Conservation (phyloP, 2,113 vertebrate genomes). For the Forbesichthys papilliferus region DNA sequence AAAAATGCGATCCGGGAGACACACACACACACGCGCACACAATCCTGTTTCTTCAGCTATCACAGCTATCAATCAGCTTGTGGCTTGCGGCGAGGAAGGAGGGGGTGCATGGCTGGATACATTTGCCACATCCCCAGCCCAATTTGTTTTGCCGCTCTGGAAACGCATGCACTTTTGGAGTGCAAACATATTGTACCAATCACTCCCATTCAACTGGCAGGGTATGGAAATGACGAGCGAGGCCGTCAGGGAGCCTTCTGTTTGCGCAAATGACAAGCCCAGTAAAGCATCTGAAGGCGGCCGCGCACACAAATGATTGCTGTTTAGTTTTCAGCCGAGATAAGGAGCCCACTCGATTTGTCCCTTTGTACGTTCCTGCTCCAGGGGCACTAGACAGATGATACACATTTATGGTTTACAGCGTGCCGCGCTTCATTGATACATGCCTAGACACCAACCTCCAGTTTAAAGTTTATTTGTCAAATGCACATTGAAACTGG, state of each 20-base stretch:
- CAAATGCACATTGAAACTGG: no score
- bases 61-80: constrained; percentile 65
- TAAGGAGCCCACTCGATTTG: constrained; percentile 16
- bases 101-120: constrained; percentile 60
- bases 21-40: neutral
- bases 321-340: constrained; percentile 25
- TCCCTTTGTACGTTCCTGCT: constrained; percentile 3
- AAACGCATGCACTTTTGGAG: constrained; percentile 32
- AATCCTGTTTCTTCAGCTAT: constrained; percentile 34
- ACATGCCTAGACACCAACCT: no score
- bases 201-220: constrained; percentile 41
- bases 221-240: constrained; percentile 48
- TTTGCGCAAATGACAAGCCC: constrained; percentile 32
- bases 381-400: neutral
- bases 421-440: neutral
- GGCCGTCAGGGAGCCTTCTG: constrained; percentile 34
- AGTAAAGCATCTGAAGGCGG: neutral
- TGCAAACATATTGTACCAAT: constrained; percentile 51
- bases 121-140: constrained; percentile 60
- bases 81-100: constrained; percentile 50
- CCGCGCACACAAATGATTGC: constrained; percentile 1
- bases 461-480: no score
- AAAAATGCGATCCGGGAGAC: neutral
- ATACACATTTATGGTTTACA: no score
- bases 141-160: constrained; percentile 62